Conservation (phyloP, 2,888 invertebrate genomes). For the Trichopoda pennipes region DNA sequence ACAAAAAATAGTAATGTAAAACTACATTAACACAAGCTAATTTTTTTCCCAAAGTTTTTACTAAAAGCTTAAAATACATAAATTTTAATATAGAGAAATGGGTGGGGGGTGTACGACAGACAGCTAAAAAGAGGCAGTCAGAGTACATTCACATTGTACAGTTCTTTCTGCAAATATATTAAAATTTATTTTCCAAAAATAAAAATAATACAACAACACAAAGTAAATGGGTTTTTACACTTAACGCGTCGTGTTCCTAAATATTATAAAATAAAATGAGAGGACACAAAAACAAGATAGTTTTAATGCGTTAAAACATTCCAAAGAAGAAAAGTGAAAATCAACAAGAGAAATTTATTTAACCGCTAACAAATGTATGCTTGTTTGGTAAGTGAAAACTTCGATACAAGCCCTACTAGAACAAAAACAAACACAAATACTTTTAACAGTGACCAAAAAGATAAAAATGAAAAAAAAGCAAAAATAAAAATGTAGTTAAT, state of each 20-base stretch:
- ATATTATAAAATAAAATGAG: slow-evolving; percentile 20
- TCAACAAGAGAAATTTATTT: slow-evolving; percentile 28
- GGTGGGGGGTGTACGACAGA: slow-evolving; percentile 21
- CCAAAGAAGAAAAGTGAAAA: slow-evolving; percentile 33
- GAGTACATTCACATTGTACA: slow-evolving; percentile 2
- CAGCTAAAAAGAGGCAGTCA: slow-evolving; percentile 5
- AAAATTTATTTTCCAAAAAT: slow-evolving; percentile 53
- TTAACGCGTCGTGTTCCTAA: slow-evolving; percentile 60
- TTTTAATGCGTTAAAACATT: slow-evolving; percentile 59
- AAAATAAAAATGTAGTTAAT: slow-evolving; percentile 14
- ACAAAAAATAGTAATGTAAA: slow-evolving; percentile 23
- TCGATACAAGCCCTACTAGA: slow-evolving; percentile 27
- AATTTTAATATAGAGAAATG: slow-evolving; percentile 63
- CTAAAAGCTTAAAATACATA: slow-evolving; percentile 66
- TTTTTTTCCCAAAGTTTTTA: slow-evolving; percentile 26
- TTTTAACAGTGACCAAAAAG: slow-evolving; percentile 21
- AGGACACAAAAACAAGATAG: slow-evolving; percentile 23
- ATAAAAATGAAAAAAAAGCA: slow-evolving; percentile 1
- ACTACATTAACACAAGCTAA: slow-evolving; percentile 6
- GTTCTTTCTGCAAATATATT: slow-evolving; percentile 22
- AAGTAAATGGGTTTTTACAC: slow-evolving; percentile 57
- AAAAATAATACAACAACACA: slow-evolving; percentile 14
- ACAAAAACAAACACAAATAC: slow-evolving; percentile 11
- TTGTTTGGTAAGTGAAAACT: slow-evolving; percentile 49
- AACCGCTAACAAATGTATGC: slow-evolving; percentile 35